Evolutionary conservation across 2,888 invertebrate genomes (phyloP), one percentile per base, ranked within the genome.

Genomic region (Laothoe populi): DNA sequence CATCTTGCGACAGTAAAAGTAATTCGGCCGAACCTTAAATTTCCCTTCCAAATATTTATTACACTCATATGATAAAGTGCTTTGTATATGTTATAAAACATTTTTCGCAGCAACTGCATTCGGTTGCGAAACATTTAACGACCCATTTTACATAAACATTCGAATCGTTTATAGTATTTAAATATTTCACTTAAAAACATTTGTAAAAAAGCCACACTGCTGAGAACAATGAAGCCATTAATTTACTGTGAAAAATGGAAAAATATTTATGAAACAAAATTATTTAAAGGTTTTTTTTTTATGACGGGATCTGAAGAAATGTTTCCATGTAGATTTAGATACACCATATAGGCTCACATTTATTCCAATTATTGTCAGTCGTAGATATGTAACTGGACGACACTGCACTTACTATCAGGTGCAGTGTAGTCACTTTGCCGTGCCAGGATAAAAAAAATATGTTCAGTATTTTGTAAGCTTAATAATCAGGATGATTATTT

Each of bases 41-140:
- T 53, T 53, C 21, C 49, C 11, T 53, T 19, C 11, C n/a, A 35
- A 53, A 35, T 35, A 31, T 53, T 53, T 53, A 53, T 53, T 53
- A 35, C 53, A 53, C 53, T 53, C 53, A 35, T 8, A 35, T 53
- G 31, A 35, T 53, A 53, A 35, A 19, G 16, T 48, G 48, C 31
- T 53, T 35, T 19, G 31, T 5, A n/a, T 19, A 53, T 35, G 53
- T 53, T 35, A 35, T 53, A 35, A 53, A 53, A 35, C 26, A 53
- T 35, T 31, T 19, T 31, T 53, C 31, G 31, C 48, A 24, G 16
- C 11, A 24, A n/a, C n/a, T 13, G 49, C 19, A 53, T 35, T 19
- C 19, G 31, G 35, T 53, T 53, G 35, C 53, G 35, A 35, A 53
- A 35, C 19, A 19, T 53, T 53, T 49, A 49, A 35, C 0, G 11